Conservation (phyloP, 2,888 invertebrate genomes). For the Orchesella flavescens region DNA sequence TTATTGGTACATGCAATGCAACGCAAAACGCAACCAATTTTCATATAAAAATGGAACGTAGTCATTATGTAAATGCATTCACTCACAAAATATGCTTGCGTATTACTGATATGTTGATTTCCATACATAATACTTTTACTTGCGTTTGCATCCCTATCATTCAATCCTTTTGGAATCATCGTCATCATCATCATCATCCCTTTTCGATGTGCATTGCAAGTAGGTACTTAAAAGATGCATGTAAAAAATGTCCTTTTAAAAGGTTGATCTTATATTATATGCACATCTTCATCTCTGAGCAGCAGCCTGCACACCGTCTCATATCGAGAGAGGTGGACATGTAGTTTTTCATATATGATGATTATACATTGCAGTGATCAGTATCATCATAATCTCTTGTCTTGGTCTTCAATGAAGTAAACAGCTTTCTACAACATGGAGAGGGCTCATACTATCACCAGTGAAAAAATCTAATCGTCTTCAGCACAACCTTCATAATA, state of each 20-base stretch:
- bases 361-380: background rate
- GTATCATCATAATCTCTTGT: constrained; percentile 3
- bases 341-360: too few species aligned
- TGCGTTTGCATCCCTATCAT: too few species aligned
- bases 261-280: constrained; percentile 7
- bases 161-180: too few species aligned
- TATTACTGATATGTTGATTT: too few species aligned
- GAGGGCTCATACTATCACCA: background rate
- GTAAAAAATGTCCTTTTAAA: constrained; percentile 1
- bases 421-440: background rate
- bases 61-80: background rate
- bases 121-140: too few species aligned
- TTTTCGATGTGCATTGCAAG: too few species aligned
- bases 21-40: too few species aligned
- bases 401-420: background rate
- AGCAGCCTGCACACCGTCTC: background rate
- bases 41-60: too few species aligned
- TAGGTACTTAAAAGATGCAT: background rate
- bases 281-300: background rate
- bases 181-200: too few species aligned
- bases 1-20: too few species aligned
- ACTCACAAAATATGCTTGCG: background rate
- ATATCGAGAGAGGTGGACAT: background rate
- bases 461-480: background rate
- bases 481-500: background rate